phyloP scores from a whole-genome alignment of 2,888 invertebrate species.

The Chirona hameri region DNA sequence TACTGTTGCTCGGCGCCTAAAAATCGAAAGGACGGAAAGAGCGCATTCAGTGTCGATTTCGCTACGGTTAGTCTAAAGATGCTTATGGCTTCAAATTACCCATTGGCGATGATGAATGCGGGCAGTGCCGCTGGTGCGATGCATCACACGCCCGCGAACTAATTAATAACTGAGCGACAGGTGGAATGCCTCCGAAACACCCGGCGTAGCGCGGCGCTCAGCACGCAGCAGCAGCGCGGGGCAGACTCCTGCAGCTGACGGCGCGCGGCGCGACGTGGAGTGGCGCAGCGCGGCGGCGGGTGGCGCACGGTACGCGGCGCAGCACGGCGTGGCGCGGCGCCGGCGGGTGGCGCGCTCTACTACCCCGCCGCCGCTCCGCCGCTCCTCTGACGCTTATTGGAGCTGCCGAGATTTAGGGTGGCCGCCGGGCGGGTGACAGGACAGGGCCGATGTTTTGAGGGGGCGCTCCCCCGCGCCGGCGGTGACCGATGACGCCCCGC shows the following conservation, averaged over 20 bases:
- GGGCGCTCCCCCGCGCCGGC: neutral
- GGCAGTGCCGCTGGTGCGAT: neutral
- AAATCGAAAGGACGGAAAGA: neutral
- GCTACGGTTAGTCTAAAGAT: neutral
- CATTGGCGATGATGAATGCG: neutral
- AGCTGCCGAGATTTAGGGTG: neutral
- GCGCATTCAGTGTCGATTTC: neutral
- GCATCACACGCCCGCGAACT: neutral
- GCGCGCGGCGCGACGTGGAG: neutral
- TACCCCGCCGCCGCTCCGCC: neutral
- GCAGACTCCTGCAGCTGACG: neutral
- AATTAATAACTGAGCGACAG: conserved; percentile 12
- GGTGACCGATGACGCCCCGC: neutral
- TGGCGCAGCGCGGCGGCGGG: too few species aligned
- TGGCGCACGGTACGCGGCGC: too few species aligned
- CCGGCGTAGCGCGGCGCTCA: neutral
- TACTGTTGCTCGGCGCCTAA: neutral
- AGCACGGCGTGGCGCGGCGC: neutral
- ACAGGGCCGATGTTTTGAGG: conserved; percentile 6
- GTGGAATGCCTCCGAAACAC: neutral
- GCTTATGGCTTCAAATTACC: conserved; percentile 23
- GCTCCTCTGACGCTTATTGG: neutral
- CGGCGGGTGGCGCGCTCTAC: neutral
- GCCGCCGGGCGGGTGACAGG: neutral
- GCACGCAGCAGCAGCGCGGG: neutral